Evolutionary conservation across 2,888 invertebrate genomes (phyloP), one percentile per base, ranked within the genome.

Genomic region (Xanthostigma xanthostigma): DNA sequence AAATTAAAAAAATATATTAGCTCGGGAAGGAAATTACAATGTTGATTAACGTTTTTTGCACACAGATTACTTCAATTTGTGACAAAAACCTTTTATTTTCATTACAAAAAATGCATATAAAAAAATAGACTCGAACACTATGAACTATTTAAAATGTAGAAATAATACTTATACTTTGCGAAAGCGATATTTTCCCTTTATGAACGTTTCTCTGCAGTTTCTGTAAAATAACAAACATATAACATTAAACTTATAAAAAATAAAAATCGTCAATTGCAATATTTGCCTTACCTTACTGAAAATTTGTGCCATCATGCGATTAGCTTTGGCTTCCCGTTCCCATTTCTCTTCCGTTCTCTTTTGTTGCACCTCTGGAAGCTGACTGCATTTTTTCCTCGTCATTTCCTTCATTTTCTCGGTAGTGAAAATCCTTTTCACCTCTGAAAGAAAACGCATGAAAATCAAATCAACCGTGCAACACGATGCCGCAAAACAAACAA

Each of bases 301-400:
- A 50, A 86, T 72, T 62, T 80, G 77, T 2, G 81, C 80, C 74
- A 89, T 78, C 34, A 87, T 63, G 55, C 81, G 74, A 67, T 88
- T 88, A 9, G 81, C 79, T 55, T 75, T 76, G 43, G 65, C 61
- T 45, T 70, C 63, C 55, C 58, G 64, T 58, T 74, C 76, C 2
- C 73, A 70, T 44, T 73, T 74, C 57, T 81, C 76, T 54, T 79
- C 76, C 48, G 71, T 74, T 14, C 69, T 64, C 58, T 79, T 83
- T 51, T 73, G 72, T 50, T 78, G 67, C 2, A 86, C 81, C 69
- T 89, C 88, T 1, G 84, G 81, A 51, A 87, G 65, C 27, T 76
- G 76, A 58, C 76, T 73, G 63, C 84, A 87, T 52, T 81, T 73
- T 57, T 70, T 72, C 51, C 70, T 73, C 6, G 77, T 77, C 53